Base-by-base conservation (phyloP, 1,140 invertebrate species). In the Bombus cullumanus region DNA sequence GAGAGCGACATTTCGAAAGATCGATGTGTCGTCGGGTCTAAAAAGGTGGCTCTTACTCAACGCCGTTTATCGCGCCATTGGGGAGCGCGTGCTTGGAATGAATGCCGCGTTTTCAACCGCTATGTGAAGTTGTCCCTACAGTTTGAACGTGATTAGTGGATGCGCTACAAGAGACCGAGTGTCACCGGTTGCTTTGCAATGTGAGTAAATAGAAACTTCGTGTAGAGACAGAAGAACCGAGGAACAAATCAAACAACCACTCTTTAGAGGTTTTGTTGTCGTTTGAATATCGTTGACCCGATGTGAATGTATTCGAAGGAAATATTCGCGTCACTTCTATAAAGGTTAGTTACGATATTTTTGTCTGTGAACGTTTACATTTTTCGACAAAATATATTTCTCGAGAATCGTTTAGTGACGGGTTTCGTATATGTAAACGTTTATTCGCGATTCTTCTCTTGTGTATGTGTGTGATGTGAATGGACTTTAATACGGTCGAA, bases 11-110 rank as follows among this genome's bases (percentile, higher is more conserved):
- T 89, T 83, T 82, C 83, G 80, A 77, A 89, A 89, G 87, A 88
- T 66, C 77, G 72, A 77, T 81, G 77, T 66, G 81, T 83, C 64
- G 87, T 71, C 72, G 73, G 64, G 39, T 77, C 68, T 87, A 53
- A 83, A 89, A 89, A 86, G 62, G 71, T 77, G 41, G 71, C 72
- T 83, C 69, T 89, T 84, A 64, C 88, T 86, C 80, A 83, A 89
- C 77, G 53, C 64, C 28, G 43, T 89, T 89, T 86, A 77, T 89
- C 87, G 76, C 87, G 80, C 75, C 69, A 59, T 82, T 79, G 66
- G 76, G 28, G 66, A 80, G 76, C 28, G 59, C 75, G 66, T 81
- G 75, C 75, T 47, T 53, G 79, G 57, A 88, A 85, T 57, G 73
- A 83, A 43, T 81, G 47, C 59, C 74, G 68, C 73, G 68, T 77